phyloP scores from a whole-genome alignment of 2,888 invertebrate species.

The Pseudococcus jackbeardsleyi region DNA sequence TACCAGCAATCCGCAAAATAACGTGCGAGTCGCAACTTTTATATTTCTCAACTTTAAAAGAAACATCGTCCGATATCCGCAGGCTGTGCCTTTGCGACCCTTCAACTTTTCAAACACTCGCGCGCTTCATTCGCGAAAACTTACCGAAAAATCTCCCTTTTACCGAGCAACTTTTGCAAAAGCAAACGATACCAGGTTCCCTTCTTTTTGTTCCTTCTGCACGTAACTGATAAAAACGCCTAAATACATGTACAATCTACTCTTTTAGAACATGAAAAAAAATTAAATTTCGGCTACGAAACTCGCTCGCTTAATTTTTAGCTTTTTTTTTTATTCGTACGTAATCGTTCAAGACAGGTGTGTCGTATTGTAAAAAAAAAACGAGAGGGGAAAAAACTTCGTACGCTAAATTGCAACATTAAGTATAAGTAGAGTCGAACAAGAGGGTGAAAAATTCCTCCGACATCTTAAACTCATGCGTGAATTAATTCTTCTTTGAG shows the following conservation, averaged over 20 bases:
- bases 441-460: not conserved
- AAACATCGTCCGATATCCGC: constrained; percentile 37
- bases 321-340: not conserved
- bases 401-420: not conserved
- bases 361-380: not conserved
- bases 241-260: not conserved
- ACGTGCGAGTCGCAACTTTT: constrained; percentile 36
- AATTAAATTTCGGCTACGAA: not conserved
- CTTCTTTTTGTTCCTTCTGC: not conserved
- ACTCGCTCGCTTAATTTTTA: constrained; percentile 1
- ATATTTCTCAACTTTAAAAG: constrained; percentile 24
- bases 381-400: not conserved
- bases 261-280: not conserved
- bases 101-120: constrained; percentile 40
- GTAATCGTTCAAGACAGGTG: constrained; percentile 2
- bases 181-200: not conserved
- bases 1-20: constrained; percentile 14
- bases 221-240: not conserved
- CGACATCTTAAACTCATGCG: constrained; percentile 7
- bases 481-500: constrained; percentile 36
- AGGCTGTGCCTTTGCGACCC: constrained; percentile 13
- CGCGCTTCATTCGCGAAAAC: not conserved
- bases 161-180: not conserved
- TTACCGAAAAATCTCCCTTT: not conserved
- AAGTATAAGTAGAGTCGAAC: not conserved